Conservation (phyloP, 2,797 vertebrate species). For the Clarias laeviceps region DNA sequence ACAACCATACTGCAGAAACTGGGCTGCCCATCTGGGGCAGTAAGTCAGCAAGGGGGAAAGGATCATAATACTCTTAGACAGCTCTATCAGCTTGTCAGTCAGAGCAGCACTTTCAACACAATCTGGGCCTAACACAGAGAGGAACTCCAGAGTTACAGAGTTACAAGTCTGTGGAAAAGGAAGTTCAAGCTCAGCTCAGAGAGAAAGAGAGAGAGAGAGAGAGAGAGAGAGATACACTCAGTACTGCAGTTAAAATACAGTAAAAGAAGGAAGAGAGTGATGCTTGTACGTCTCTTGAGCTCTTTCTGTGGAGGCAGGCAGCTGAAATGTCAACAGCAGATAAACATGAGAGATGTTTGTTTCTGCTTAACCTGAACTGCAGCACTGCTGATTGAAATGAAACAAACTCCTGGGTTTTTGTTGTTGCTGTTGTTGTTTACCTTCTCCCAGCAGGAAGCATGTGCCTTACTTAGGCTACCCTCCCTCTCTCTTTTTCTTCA, state of each 20-base stretch:
- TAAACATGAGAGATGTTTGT: slow-evolving; percentile 52
- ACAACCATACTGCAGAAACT: slow-evolving; percentile 5
- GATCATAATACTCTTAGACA: slow-evolving; percentile 50
- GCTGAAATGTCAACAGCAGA: slow-evolving; percentile 56
- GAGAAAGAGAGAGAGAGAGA: slow-evolving; percentile 2
- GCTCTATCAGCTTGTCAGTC: slow-evolving; percentile 52
- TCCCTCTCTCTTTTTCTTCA: neutral
- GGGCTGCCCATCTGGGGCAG: slow-evolving; percentile 6
- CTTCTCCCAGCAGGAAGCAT: slow-evolving; percentile 42
- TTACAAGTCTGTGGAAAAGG: slow-evolving; percentile 39
- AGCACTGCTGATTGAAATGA: slow-evolving; percentile 49
- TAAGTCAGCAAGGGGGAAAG: slow-evolving; percentile 1
- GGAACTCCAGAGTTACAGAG: slow-evolving; percentile 33
- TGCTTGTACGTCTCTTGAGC: slow-evolving; percentile 18
- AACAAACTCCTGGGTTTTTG: slow-evolving; percentile 47
- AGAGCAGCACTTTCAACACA: slow-evolving; percentile 26
- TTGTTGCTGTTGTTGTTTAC: slow-evolving; percentile 49
- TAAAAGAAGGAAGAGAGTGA: slow-evolving; percentile 20
- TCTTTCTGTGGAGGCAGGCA: slow-evolving; percentile 17
- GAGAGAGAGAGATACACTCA: slow-evolving; percentile 18
- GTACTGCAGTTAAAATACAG: slow-evolving; percentile 18
- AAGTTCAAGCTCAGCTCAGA: slow-evolving; percentile 9
- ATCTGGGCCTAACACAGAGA: slow-evolving; percentile 38
- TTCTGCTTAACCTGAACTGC: slow-evolving; percentile 46
- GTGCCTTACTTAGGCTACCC: neutral